These are phyloP conservation scores for Andrena cerasifolii DNA, from an alignment of 1,140 invertebrate species.

Conservation along the genomic window DNA sequence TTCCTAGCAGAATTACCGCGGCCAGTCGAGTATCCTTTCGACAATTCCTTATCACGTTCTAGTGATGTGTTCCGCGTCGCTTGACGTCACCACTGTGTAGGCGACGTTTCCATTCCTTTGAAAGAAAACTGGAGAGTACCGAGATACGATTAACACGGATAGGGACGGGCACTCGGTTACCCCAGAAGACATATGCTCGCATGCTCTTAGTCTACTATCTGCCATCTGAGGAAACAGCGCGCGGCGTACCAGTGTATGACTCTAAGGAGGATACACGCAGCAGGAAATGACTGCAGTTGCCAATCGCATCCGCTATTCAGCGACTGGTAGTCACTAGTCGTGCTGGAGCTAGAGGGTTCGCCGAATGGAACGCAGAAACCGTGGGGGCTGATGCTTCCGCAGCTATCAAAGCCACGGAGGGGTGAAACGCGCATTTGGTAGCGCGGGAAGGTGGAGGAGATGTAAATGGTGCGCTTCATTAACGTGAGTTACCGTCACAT, in stretches of 20 bases:
- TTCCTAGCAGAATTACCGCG: not conserved
- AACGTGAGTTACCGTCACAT: constrained; percentile 71
- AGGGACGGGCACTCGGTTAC: too few species aligned
- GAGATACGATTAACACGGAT: too few species aligned
- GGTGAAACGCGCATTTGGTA: not conserved
- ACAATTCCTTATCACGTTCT: not conserved
- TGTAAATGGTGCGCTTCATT: constrained; percentile 74
- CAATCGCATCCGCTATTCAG: not conserved
- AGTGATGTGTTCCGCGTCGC: not conserved
- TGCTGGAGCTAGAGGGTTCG: not conserved
- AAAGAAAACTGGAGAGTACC: too few species aligned
- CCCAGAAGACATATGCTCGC: too few species aligned
- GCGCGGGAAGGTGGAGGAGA: constrained; percentile 54
- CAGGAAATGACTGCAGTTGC: not conserved
- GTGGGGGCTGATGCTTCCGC: constrained; percentile 1
- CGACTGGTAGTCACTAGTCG: not conserved
- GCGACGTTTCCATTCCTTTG: too few species aligned
- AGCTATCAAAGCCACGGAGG: constrained; percentile 10
- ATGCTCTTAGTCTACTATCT: too few species aligned
- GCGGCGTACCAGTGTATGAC: too few species aligned
- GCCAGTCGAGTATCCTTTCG: not conserved
- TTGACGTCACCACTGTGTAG: not conserved
- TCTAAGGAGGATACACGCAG: not conserved
- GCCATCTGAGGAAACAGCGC: too few species aligned
- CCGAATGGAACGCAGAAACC: constrained; percentile 2